phyloP scores from a whole-genome alignment of 2,888 invertebrate species.

The Sarcophaga caerulescens region DNA sequence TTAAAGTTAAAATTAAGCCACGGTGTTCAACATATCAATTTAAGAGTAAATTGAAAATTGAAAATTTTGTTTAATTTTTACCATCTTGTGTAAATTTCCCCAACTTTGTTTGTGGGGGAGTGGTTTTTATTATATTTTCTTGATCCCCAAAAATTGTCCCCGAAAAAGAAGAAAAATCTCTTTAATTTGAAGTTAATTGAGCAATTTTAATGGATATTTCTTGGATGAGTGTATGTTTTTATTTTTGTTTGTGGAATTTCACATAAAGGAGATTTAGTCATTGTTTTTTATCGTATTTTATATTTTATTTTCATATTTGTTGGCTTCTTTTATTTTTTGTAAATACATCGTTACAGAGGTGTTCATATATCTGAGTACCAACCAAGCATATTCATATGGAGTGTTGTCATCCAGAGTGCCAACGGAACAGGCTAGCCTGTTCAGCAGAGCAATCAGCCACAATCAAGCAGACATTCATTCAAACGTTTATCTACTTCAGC shows the following conservation, averaged over 20 bases:
- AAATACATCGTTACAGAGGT: not conserved
- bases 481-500: conserved; percentile 59
- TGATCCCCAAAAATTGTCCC: not conserved
- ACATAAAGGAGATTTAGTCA: conserved; percentile 29
- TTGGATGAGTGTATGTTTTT: not conserved
- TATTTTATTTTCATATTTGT: conserved; percentile 26
- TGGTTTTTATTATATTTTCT: conserved; percentile 4
- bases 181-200: conserved; percentile 21
- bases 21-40: no score
- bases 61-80: no score
- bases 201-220: conserved; percentile 30
- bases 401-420: conserved; percentile 19
- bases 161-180: not conserved
- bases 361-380: not conserved
- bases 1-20: no score
- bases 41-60: no score
- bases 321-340: no score
- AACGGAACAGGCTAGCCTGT: not conserved
- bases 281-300: conserved; percentile 32
- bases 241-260: not conserved
- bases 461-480: conserved; percentile 41
- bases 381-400: conserved; percentile 9
- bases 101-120: not conserved
- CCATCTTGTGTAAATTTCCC: no score
- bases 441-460: not conserved